A percentile compares a stretch with the other conserved stretches of the same genome.
These are phyloP conservation scores for Gonioctena quinquepunctata DNA, from an alignment of 1,140 invertebrate genomes.

Conservation along the genomic window DNA sequence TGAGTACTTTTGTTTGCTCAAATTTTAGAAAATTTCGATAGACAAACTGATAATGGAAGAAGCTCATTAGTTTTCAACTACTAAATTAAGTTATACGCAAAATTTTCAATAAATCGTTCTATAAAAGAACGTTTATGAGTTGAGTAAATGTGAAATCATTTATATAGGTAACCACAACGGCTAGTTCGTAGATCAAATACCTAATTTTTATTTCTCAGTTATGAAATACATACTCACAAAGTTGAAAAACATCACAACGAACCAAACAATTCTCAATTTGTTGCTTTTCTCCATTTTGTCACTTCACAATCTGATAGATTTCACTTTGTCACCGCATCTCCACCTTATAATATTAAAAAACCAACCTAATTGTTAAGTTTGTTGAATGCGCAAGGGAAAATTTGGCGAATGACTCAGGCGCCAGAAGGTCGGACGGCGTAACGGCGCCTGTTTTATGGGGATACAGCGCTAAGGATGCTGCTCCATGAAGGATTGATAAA, in stretches of 20 bases:
- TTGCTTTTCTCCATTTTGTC: slow-evolving; percentile 5
- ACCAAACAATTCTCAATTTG: slow-evolving; percentile 21
- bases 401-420: neutral
- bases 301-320: neutral
- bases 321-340: slow-evolving; percentile 4
- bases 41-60: too few relatives aligned
- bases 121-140: too few relatives aligned
- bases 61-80: too few relatives aligned
- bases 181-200: too few relatives aligned
- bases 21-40: too few relatives aligned
- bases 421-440: slow-evolving; percentile 23
- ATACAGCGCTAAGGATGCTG: slow-evolving; percentile 5
- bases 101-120: too few relatives aligned
- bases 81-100: too few relatives aligned
- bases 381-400: neutral
- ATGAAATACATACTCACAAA: slow-evolving; percentile 38
- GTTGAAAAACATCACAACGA: slow-evolving; percentile 34
- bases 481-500: neutral
- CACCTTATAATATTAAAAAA: neutral
- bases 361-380: neutral
- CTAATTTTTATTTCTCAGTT: too few relatives aligned
- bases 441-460: slow-evolving; percentile 30
- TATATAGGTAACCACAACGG: too few relatives aligned
- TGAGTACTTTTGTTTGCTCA: too few relatives aligned
- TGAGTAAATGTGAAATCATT: too few relatives aligned